Base-by-base conservation (phyloP, 2,888 invertebrate species). In the Bhutanitis thaidina region DNA sequence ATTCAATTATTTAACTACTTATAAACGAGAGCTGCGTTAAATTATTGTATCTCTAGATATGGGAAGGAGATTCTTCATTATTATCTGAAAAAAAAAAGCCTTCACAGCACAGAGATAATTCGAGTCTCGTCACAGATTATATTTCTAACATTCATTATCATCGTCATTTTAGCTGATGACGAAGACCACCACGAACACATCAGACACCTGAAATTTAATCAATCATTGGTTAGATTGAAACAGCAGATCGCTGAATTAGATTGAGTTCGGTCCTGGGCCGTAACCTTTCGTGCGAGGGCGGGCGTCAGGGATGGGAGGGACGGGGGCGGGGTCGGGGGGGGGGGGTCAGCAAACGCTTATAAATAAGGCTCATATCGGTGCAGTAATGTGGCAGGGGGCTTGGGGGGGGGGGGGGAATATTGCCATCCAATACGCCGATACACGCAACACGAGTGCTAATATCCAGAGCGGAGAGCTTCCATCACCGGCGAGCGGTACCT, bases 331-430 rank as follows among this genome's bases (percentile, higher is more conserved):
- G 35, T 41, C 35, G 48, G 41, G 48, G 30, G 45, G 41, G 49
- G 49, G 44, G 53, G 54, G 37, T 36, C 39, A 25, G 50, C 48
- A 46, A 52, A 52, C 39, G 50, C 49, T 53, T 43, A 51, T 53
- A 52, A 52, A 52, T 52, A 52, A 52, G 52, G 52, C 43, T 52
- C 43, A 47, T 47, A 52, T 47, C 47, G 39, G 39, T 47, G 52
- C 53, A 57, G 55, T 58, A 54, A 57, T 58, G 54, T 52, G 53
- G 20, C 2, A 5, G 20, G 20, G 20, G 2, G 20, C 2, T 2
- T 3, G 20, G 20, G 20, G 20, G 20, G 20, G 5, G 20, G 20
- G 48, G 53, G 43, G 30, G 47, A 38, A 52, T 52, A 52, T 47
- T 52, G 52, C 43, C 50, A 45, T 43, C 43, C 52, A 47, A 52